These are phyloP conservation scores for Coptodon bakossiorum DNA, from an alignment of 2,113 vertebrate genomes.

Conservation along the genomic window DNA sequence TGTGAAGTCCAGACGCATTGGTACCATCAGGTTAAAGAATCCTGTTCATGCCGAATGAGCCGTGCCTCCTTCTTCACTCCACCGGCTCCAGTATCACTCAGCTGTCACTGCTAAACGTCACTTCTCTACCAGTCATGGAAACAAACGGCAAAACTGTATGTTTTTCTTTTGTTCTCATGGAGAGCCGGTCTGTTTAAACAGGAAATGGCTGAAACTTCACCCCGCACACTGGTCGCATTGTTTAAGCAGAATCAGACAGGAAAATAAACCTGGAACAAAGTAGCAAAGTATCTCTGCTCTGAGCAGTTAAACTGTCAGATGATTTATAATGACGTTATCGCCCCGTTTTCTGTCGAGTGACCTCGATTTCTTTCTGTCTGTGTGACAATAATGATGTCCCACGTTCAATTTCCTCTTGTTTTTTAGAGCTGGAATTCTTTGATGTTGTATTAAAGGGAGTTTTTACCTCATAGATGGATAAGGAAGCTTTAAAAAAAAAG, in stretches of 20 bases:
- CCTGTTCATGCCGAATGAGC: neutral
- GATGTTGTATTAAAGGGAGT: neutral
- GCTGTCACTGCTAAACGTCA: neutral
- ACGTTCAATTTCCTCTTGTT: neutral
- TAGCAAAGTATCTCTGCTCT: neutral
- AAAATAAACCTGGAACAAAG: neutral
- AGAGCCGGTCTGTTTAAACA: slow-evolving; percentile 5
- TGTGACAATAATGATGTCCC: neutral
- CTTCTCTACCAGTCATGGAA: neutral
- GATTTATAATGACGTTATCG: neutral
- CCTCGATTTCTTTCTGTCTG: neutral
- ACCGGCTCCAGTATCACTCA: neutral
- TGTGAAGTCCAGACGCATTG: slow-evolving; percentile 11
- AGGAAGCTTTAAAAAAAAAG: neutral
- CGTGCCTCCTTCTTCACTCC: neutral
- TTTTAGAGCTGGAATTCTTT: neutral
- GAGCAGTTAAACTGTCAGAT: neutral
- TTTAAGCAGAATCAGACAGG: neutral
- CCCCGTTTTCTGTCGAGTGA: neutral
- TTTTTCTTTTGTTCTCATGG: neutral
- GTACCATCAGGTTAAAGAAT: slow-evolving; percentile 8
- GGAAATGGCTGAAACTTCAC: neutral
- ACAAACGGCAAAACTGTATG: neutral
- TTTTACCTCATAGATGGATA: neutral
- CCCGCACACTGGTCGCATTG: neutral